Base-by-base conservation (phyloP, 2,797 vertebrate genomes). In the Neosalanx taihuensis region DNA sequence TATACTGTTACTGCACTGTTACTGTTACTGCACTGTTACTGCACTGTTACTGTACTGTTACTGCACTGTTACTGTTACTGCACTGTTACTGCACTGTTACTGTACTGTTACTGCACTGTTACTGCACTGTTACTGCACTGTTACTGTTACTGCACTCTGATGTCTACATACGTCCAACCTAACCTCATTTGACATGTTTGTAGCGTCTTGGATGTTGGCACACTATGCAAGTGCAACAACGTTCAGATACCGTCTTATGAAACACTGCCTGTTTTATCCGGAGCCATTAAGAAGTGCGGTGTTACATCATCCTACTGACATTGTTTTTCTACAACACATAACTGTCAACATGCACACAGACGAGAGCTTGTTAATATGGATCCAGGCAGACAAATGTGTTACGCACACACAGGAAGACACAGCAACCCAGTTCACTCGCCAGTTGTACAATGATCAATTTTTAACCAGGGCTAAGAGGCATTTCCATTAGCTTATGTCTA, bases 341-440 rank as follows among this genome's bases (percentile, higher is more conserved):
- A 60, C 61, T 51, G 68, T 75, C 59, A 80, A 59, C 90, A 91
- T 91, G 89, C 89, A 84, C 71, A 56, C 78, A 70, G 53, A 81
- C 49, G 68, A 78, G 71, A 82, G 64, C 64, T 62, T 78, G 84
- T 88, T 90, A 88, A 77, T 73, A 77, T 75, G 78, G 81, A 78
- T 81, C 71, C 79, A 73, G 72, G 83, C 69, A 77, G 71, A 80
- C 73, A 67, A 62, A 76, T 3, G 66, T 80, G 85, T 91, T 84
- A 90, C 78, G 29, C 78, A 86, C 72, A 74, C 71, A 69, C 61
- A 74, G 76, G 66, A 31, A 33, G 76, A 68, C 66, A 65, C 13
- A 72, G 71, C 70, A 85, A 81, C 84, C 33, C 17, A n/a, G 66
- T 33, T 64, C 35, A 51, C 67, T 1, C 46, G 9, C 9, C 51